Base-by-base conservation (phyloP, 2,113 vertebrate genomes). In the Hippotragus niger region DNA sequence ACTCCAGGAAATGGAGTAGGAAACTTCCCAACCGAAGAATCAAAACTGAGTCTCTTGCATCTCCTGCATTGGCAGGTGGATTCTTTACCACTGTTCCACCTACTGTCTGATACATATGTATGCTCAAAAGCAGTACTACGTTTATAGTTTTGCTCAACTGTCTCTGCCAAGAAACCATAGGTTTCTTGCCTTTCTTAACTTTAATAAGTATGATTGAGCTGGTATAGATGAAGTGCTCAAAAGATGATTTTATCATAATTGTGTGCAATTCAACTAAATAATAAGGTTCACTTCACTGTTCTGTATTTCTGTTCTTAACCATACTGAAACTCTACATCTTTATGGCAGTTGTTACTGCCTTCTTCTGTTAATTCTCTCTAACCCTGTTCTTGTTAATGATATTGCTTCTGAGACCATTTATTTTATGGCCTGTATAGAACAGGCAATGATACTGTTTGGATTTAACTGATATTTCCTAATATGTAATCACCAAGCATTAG, bases 371-470 rank as follows among this genome's bases (percentile, higher is more conserved):
- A 13, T 40, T 53, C 43, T 60, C 5, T 53, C 47, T 64, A 17
- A 76, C 11, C 15, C 15, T 76, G 0, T 45, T 91, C 16, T 8
- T 74, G 6, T 2, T 60, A 14, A 27, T 78, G 3, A 4, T 6
- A 25, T 21, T 57, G 11, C n/a, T 36, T 11, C 40, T 80, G 33
- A 76, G 4, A 17, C 81, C 3, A 45, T 40, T 74, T 45, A 17
- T 81, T 5, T 47, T 55, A 43, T 6, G 2, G 6, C 0, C 8
- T 47, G 0, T 1, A 40, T 25, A 6, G 25, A 17, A 76, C 17
- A 36, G 21, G 25, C 3, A 64, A 64, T 16, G 14, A 52, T 6
- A 76, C 2, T 4, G 1, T 67, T 67, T 64, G 9, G 2, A 11
- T 33, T 23, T 8, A 91, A 9, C 55, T 88, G 21, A 14, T 82